Conservation (phyloP, 2,888 invertebrate genomes). For the Parelbella ahira region DNA sequence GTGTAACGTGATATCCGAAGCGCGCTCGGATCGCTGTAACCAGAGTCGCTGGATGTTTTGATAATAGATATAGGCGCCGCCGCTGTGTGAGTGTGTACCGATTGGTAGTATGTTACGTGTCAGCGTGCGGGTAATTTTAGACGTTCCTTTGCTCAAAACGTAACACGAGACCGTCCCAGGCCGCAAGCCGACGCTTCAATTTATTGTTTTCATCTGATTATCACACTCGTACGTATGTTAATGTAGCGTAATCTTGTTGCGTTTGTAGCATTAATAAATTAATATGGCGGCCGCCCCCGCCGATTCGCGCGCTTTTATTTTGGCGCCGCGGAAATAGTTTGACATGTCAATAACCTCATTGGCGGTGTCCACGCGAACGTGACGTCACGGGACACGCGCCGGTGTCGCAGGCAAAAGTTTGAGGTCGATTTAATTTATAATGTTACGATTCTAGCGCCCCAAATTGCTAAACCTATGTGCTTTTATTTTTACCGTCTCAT, state of each 20-base stretch:
- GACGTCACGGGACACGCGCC: constrained; percentile 68
- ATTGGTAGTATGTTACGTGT: constrained; percentile 48
- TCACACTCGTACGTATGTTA: constrained; percentile 52
- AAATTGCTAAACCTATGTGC: constrained; percentile 47
- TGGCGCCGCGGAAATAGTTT: constrained; percentile 76
- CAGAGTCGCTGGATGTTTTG: constrained; percentile 78
- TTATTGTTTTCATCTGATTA: constrained; percentile 77
- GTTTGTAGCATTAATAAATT: constrained; percentile 36
- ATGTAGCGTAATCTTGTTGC: constrained; percentile 34
- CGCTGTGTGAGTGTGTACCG: constrained; percentile 61
- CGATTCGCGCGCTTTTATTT: constrained; percentile 69
- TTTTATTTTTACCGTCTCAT: constrained; percentile 47
- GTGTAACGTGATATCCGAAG: constrained; percentile 78
- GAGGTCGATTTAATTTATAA: constrained; percentile 73
- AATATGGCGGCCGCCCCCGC: constrained; percentile 43
- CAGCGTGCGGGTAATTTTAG: constrained; percentile 79
- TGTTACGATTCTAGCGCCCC: constrained; percentile 53
- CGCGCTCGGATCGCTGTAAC: constrained; percentile 80
- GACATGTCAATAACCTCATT: constrained; percentile 77
- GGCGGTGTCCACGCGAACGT: constrained; percentile 63
- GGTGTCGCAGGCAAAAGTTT: constrained; percentile 59
- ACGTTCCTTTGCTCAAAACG: constrained; percentile 80
- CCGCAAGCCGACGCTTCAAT: constrained; percentile 75
- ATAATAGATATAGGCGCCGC: constrained; percentile 76
- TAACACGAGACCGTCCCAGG: constrained; percentile 77